Base-by-base conservation (phyloP, 1,140 invertebrate species). In the Hycleus phaleratus region DNA sequence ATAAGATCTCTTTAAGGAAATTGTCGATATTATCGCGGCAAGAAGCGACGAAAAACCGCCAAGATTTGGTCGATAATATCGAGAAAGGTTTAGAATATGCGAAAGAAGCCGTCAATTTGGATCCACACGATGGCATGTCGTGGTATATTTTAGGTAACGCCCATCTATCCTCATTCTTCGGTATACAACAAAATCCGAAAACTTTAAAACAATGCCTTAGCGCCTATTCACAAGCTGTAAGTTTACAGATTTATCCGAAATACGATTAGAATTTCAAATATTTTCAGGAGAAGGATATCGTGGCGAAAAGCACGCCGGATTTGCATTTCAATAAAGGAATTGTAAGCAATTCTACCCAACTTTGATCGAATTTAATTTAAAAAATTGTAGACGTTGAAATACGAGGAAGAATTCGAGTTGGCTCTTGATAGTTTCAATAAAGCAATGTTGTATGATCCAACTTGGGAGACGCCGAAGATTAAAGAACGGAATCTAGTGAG, bases 81-180 rank as follows among this genome's bases (percentile, higher is more conserved):
- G 78, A 86, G 56, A 80, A 84, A 68, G 84, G 91, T 63, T 81
- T 94, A 2, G 82, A 85, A 47, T 81, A 87, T 66, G 91, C 91
- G 0, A 91, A 90, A 73, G 87, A 93, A 68, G 90, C 91, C 10
- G 82, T 95, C 1, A 78, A 86, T 56, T 69, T 91, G 10, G 90
- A 94, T 70, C 80, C 86, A 11, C 82, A 82, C 49, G 91, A 95
- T 79, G 91, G 91, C 10, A 77, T 81, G 10, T 94, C 91, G 0
- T 95, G 92, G 92, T 79, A 82, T 56, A 83, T 92, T 61, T 75
- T 93, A 44, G 92, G 89, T 12, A 94, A 94, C 79, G 88, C 91
- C 2, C 88, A 92, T 71, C 75, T 95, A 42, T 87, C 87, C 47
- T 81, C 84, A 46, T 93, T 88, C 74, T 93, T 93, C 73, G 82